Evolutionary conservation across 2,113 vertebrate genomes (phyloP).

Genomic region (Nibea albiflora): DNA sequence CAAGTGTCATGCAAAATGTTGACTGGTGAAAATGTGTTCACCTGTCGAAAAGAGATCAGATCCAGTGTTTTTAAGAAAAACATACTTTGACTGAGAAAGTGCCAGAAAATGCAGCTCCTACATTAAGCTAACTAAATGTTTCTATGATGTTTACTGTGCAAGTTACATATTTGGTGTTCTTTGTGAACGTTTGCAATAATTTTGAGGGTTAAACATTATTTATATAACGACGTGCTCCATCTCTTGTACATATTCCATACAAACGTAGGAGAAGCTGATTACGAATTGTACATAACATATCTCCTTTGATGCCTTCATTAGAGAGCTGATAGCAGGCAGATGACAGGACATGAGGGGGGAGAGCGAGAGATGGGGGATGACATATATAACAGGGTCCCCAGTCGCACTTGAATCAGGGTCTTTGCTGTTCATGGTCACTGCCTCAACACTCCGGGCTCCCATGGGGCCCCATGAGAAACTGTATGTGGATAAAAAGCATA

Average conservation of each 20-base stretch:
- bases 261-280: background rate
- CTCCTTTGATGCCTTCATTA: background rate
- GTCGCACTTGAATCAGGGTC: background rate
- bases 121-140: background rate
- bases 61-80: background rate
- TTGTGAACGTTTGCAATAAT: background rate
- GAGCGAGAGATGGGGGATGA: background rate
- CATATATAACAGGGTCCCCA: background rate
- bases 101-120: background rate
- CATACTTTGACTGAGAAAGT: background rate
- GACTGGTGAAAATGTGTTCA: background rate
- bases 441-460: background rate
- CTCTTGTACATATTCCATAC: background rate
- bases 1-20: constrained; percentile 28
- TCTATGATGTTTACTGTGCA: background rate
- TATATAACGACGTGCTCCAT: too few species aligned
- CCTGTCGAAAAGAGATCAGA: background rate
- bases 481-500: background rate
- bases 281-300: background rate
- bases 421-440: background rate
- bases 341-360: background rate
- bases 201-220: background rate
- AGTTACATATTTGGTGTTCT: background rate
- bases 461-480: background rate
- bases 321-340: background rate